A percentile compares a stretch with the other conserved stretches of the same genome.
These are phyloP conservation scores for Menidia beryllina DNA, from an alignment of 2,113 vertebrate species.

Conservation along the genomic window DNA sequence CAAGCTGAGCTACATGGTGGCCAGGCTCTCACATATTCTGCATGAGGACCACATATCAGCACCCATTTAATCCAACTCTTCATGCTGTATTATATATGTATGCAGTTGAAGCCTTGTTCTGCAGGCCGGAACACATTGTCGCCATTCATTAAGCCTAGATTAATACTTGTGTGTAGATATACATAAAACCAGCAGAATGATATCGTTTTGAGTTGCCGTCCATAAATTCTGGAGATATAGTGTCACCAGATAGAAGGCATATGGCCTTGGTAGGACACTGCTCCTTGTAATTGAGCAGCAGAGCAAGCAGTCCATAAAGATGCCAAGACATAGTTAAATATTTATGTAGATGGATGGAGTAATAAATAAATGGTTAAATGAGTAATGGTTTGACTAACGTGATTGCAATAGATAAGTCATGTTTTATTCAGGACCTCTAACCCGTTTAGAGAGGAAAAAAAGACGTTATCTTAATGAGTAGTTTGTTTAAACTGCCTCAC, in stretches of 20 bases:
- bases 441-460: slow-evolving; percentile 52
- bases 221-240: slow-evolving; percentile 81
- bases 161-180: slow-evolving; percentile 56
- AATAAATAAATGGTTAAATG: slow-evolving; percentile 86
- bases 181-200: slow-evolving; percentile 66
- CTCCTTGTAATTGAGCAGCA: slow-evolving; percentile 82
- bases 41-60: slow-evolving; percentile 47
- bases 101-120: slow-evolving; percentile 46
- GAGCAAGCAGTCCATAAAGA: slow-evolving; percentile 88
- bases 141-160: slow-evolving; percentile 72
- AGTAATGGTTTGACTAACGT: slow-evolving; percentile 87
- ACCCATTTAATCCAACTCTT: slow-evolving; percentile 47
- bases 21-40: slow-evolving; percentile 24
- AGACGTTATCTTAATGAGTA: slow-evolving; percentile 57
- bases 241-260: slow-evolving; percentile 80
- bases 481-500: slow-evolving; percentile 60
- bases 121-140: slow-evolving; percentile 66
- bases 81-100: slow-evolving; percentile 58
- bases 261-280: slow-evolving; percentile 82
- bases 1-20: slow-evolving; percentile 27
- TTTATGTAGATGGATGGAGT: slow-evolving; percentile 86
- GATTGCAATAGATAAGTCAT: slow-evolving; percentile 92
- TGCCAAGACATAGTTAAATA: slow-evolving; percentile 88
- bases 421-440: slow-evolving; percentile 78
- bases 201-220: slow-evolving; percentile 62